These are phyloP conservation scores for Melopsittacus undulatus DNA, from an alignment of 2,797 vertebrate genomes.

Conservation along the genomic window DNA sequence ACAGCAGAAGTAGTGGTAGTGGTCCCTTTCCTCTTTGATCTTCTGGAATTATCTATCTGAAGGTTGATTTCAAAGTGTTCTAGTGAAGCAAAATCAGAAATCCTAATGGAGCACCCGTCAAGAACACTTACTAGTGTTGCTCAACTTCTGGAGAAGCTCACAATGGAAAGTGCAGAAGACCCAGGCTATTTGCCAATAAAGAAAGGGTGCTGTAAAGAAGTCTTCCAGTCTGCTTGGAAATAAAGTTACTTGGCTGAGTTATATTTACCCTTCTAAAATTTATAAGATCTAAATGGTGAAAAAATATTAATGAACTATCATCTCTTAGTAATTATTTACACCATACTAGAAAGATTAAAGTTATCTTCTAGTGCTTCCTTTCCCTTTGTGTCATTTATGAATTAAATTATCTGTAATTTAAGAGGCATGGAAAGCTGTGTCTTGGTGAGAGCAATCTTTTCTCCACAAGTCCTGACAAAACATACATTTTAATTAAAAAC, in stretches of 20 bases:
- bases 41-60: neutral
- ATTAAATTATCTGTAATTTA: neutral
- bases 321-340: neutral
- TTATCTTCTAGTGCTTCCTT: neutral
- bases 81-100: neutral
- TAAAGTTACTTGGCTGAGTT: neutral
- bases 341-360: neutral
- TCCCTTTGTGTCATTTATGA: neutral
- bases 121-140: neutral
- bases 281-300: neutral
- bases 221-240: neutral
- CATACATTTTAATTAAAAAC: neutral
- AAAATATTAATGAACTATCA: neutral
- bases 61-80: neutral
- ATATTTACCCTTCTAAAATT: neutral
- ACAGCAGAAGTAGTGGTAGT: neutral
- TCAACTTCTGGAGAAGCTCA: neutral
- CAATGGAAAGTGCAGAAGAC: neutral
- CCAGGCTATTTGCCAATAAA: neutral
- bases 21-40: neutral
- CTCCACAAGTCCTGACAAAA: neutral
- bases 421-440: neutral
- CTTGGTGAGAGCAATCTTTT: neutral
- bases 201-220: neutral
- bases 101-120: neutral